phyloP scores from a whole-genome alignment of 2,888 invertebrate species.

The Lottia scabra region DNA sequence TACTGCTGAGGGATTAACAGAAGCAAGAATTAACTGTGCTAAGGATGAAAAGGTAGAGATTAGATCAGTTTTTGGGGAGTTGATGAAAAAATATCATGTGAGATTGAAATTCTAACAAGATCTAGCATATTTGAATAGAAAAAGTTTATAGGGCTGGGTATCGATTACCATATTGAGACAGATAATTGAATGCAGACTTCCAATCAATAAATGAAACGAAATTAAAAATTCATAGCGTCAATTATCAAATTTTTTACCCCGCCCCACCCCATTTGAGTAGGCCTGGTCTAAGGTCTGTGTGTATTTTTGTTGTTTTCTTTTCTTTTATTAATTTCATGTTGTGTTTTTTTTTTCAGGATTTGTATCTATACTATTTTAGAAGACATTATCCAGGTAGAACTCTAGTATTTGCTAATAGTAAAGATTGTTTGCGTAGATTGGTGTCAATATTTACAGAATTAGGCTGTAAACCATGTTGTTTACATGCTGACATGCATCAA shows the following conservation, averaged over 20 bases:
- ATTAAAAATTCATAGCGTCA: no score
- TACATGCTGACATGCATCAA: conserved; percentile 86
- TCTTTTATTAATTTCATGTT: background rate
- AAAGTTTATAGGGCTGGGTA: no score
- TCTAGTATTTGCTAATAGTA: conserved; percentile 84
- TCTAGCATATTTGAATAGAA: no score
- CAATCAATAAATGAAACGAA: no score
- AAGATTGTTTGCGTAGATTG: conserved; percentile 88
- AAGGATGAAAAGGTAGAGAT: conserved; percentile 63
- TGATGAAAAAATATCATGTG: no score
- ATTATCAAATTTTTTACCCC: no score
- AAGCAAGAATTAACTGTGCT: conserved; percentile 79
- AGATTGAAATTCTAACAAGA: no score
- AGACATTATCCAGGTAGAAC: conserved; percentile 92
- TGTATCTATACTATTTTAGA: conserved; percentile 86
- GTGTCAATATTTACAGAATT: conserved; percentile 71
- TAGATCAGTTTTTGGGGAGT: no score
- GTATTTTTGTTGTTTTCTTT: background rate
- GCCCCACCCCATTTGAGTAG: no score
- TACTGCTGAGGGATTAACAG: conserved; percentile 84
- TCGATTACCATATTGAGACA: no score
- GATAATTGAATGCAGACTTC: no score
- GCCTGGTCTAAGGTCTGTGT: no score
- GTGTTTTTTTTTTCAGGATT: conserved; percentile 75
- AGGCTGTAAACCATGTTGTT: conserved; percentile 71